Conservation (phyloP, 2,888 invertebrate species). For the Perizoma flavofasciatum region DNA sequence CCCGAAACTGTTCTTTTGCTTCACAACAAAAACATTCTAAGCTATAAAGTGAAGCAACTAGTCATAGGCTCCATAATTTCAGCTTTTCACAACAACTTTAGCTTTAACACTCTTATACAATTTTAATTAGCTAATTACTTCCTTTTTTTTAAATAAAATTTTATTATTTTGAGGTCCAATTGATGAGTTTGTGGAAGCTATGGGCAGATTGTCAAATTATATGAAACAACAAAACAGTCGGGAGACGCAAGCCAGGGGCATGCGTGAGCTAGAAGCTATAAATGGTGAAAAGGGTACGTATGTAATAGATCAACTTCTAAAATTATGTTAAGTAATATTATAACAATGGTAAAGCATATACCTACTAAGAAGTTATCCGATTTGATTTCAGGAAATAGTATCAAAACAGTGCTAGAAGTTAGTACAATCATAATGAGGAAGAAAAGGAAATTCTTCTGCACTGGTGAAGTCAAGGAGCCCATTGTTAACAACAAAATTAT, state of each 20-base stretch:
- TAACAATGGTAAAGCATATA: no score
- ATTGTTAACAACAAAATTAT: conserved; percentile 79
- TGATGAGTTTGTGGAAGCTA: conserved; percentile 77
- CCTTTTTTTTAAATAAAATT: background rate
- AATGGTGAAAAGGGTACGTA: conserved; percentile 72
- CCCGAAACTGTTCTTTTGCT: no score
- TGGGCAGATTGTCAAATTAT: conserved; percentile 65
- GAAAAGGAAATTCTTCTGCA: conserved; percentile 77
- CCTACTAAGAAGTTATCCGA: background rate
- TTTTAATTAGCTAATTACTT: no score
- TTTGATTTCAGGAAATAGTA: conserved; percentile 66
- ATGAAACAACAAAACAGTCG: conserved; percentile 78
- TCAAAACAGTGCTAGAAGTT: conserved; percentile 74
- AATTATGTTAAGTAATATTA: no score
- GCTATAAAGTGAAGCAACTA: no score
- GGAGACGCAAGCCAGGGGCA: conserved; percentile 73
- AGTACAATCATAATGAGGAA: conserved; percentile 78
- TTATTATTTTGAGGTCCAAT: conserved; percentile 61
- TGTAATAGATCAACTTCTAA: background rate
- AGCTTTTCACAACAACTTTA: no score
- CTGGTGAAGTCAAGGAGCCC: conserved; percentile 77
- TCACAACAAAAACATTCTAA: no score
- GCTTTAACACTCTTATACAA: no score
- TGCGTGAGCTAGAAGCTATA: conserved; percentile 77
- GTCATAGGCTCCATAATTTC: no score